Base-by-base conservation (phyloP, 2,797 vertebrate species). In the Scleropages formosus region DNA sequence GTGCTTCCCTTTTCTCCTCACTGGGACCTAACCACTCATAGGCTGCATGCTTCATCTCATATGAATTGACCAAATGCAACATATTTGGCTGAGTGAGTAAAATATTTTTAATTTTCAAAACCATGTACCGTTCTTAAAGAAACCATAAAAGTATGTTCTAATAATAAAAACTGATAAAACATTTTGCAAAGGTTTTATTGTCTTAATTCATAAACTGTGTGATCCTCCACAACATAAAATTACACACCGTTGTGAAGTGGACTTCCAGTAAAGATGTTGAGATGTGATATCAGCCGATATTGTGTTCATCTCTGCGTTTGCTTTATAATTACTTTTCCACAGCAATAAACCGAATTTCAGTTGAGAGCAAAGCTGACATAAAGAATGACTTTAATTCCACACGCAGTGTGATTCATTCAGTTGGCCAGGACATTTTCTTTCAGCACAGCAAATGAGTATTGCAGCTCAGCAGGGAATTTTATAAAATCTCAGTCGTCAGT, bases 321-420 rank as follows among this genome's bases (percentile, higher is more conserved):
- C 1, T 62, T 62, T 20, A 20, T 62, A 62, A 62, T 62, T 62
- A 62, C n/a, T 51, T 69, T 26, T 69, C 46, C 20, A 6, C 67
- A 27, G 47, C 9, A 51, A 49, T 69, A 69, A 49, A 13, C 22
- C 12, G 53, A 27, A 69, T 22, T 53, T 69, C 53, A 46, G 0
- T 16, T 47, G 46, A 26, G 46, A 53, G 15, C 24, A 53, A 49
- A 7, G 67, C 46, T 12, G 20, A 27, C 26, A 22, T 53, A 69
- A 9, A 2, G 12, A 44, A 39, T 39, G 31, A 6, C 6, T 39
- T 39, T 39, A 39, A 39, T 39, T 39, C 31, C 24, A 24, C 61
- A 63, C 20, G 63, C 20, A 15, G 22, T 4, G 8, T 26, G 16
- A 7, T 65, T 9, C 2, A 31, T 65, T 65, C 26, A 44, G 27